phyloP scores from a whole-genome alignment of 2,888 invertebrate species.

The Thelaira solivaga region DNA sequence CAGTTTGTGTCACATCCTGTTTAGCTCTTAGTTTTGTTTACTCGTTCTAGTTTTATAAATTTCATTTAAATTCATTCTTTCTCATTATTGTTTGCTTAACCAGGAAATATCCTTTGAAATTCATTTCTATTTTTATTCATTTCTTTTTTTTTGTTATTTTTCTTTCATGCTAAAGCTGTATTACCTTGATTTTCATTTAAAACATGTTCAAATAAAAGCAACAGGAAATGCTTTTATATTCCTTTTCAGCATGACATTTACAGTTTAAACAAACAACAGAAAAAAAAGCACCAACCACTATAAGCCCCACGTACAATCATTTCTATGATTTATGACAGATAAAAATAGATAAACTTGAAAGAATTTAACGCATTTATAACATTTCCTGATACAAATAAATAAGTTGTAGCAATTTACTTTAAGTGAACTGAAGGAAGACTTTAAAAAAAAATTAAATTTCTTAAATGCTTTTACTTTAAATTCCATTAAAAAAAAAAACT shows the following conservation, averaged over 20 bases:
- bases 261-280: background rate
- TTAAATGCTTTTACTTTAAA: too few species aligned
- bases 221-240: constrained; percentile 21
- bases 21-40: too few species aligned
- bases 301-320: background rate
- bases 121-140: background rate
- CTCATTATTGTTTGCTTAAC: too few species aligned
- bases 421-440: background rate
- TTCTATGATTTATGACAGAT: constrained; percentile 9
- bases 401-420: too few species aligned
- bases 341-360: background rate
- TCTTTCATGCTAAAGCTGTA: too few species aligned
- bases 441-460: background rate
- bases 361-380: background rate
- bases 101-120: too few species aligned
- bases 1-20: too few species aligned
- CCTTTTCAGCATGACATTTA: background rate
- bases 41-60: too few species aligned
- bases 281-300: background rate
- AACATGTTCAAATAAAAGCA: constrained; percentile 14
- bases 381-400: background rate
- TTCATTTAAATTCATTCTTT: too few species aligned
- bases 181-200: constrained; percentile 32
- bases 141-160: background rate
- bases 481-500: too few species aligned